Evolutionary conservation across 1,140 invertebrate species (phyloP).

Genomic region (Ditylenchus dipsaci): DNA sequence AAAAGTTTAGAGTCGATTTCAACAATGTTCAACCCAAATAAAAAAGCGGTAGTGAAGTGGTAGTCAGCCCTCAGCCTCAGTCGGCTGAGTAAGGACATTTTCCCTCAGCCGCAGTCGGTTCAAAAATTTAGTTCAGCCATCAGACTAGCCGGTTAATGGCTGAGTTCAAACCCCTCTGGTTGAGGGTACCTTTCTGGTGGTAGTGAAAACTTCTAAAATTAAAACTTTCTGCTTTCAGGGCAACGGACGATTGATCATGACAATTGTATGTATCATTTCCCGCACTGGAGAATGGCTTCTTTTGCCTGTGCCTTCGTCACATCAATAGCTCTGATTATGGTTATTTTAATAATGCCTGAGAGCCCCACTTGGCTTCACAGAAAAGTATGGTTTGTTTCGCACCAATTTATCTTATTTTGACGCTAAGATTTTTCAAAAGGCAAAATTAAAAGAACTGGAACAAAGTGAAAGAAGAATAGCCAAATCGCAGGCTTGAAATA

Average conservation of each 20-base stretch:
- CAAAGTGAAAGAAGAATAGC: slow-evolving; percentile 50
- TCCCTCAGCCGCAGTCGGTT: too few species aligned
- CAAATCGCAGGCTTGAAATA: slow-evolving; percentile 45
- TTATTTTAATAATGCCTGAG: slow-evolving; percentile 54
- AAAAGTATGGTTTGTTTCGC: neutral
- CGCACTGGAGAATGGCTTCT: neutral
- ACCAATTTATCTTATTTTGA: neutral
- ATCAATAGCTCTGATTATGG: slow-evolving; percentile 48
- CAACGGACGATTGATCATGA: neutral
- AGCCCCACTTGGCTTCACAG: slow-evolving; percentile 55
- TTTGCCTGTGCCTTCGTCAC: slow-evolving; percentile 35
- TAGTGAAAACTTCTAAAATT: too few species aligned
- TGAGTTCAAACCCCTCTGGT: too few species aligned
- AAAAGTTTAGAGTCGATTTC: too few species aligned
- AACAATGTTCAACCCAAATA: too few species aligned
- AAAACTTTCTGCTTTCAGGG: too few species aligned
- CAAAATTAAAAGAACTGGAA: slow-evolving; percentile 49
- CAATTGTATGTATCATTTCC: neutral
- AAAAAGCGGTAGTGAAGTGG: too few species aligned
- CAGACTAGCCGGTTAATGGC: too few species aligned
- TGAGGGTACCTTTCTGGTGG: too few species aligned
- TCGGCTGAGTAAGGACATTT: too few species aligned
- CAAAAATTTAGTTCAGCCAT: too few species aligned
- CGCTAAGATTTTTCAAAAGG: neutral
- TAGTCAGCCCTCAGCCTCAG: too few species aligned